Evolutionary conservation across 1,140 invertebrate species (phyloP).

Genomic region (Aphaenogaster ashmeadi): DNA sequence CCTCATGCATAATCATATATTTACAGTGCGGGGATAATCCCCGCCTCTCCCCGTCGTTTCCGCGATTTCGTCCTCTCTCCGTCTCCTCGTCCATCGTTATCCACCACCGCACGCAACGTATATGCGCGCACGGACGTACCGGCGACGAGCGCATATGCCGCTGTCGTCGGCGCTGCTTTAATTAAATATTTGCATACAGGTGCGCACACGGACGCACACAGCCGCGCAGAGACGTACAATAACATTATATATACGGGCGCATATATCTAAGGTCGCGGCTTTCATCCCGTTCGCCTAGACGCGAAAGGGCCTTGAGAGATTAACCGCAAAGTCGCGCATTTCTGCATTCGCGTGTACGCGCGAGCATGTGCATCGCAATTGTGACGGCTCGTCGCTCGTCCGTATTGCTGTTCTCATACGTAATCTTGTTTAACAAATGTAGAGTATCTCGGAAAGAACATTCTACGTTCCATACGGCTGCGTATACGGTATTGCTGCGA

Average conservation of each 20-base stretch:
- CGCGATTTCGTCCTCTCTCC: constrained; percentile 30
- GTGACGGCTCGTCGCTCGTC: not conserved
- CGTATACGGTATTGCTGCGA: not conserved
- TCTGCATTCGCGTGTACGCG: not conserved
- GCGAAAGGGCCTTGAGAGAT: constrained; percentile 62
- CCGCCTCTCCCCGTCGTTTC: constrained; percentile 45
- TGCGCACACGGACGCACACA: constrained; percentile 54
- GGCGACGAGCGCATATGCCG: constrained; percentile 71
- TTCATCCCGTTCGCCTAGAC: not conserved
- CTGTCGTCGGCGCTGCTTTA: constrained; percentile 75
- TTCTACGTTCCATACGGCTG: too few species aligned
- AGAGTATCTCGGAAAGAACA: not conserved
- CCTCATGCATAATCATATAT: constrained; percentile 85
- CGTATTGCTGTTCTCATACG: not conserved
- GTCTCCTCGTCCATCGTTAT: constrained; percentile 33
- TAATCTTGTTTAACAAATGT: constrained; percentile 2
- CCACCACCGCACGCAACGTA: constrained; percentile 64
- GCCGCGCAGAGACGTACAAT: constrained; percentile 38
- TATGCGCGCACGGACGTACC: constrained; percentile 57
- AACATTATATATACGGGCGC: constrained; percentile 54
- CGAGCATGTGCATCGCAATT: constrained; percentile 15
- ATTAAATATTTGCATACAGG: constrained; percentile 83
- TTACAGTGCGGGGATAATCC: constrained; percentile 75
- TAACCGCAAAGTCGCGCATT: constrained; percentile 68
- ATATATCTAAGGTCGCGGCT: constrained; percentile 44